A percentile compares a stretch with the other conserved stretches of the same genome.
Conservation (phyloP, 2,113 vertebrate species). For the Todiramphus chloris region DNA sequence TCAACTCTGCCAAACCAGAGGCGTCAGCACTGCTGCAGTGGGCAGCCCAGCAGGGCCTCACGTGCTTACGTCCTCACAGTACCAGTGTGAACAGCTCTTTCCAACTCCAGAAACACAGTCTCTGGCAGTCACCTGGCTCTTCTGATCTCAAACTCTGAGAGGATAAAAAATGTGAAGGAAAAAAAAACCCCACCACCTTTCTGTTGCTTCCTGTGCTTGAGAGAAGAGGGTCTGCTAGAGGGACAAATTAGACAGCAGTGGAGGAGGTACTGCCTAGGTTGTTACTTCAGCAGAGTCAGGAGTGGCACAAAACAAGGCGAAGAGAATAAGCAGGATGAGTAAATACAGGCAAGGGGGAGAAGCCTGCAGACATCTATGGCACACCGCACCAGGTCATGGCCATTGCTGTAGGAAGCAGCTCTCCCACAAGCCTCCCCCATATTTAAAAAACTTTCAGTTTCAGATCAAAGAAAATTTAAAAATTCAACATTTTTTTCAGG, state of each 20-base stretch:
- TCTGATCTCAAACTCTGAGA: background rate
- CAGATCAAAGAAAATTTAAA: background rate
- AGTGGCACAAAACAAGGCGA: fast-evolving
- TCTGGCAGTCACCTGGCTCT: background rate
- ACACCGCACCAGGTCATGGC: background rate
- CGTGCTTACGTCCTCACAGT: background rate
- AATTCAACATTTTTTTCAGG: background rate
- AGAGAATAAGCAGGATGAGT: background rate
- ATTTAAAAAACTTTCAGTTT: background rate
- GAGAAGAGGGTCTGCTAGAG: background rate
- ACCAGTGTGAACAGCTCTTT: background rate
- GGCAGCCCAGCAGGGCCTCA: background rate
- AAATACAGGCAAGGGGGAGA: background rate
- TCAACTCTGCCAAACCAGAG: background rate
- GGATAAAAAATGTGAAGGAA: background rate
- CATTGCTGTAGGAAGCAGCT: background rate
- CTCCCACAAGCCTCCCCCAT: background rate
- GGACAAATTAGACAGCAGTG: background rate
- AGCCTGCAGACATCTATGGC: background rate
- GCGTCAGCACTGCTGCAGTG: fast-evolving
- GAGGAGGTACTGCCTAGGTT: background rate
- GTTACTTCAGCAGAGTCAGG: background rate
- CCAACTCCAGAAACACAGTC: background rate
- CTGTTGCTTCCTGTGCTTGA: background rate
- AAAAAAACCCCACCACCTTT: background rate